These are phyloP conservation scores for Marmota monax DNA, from an alignment of 2,113 vertebrate species.

Conservation along the genomic window DNA sequence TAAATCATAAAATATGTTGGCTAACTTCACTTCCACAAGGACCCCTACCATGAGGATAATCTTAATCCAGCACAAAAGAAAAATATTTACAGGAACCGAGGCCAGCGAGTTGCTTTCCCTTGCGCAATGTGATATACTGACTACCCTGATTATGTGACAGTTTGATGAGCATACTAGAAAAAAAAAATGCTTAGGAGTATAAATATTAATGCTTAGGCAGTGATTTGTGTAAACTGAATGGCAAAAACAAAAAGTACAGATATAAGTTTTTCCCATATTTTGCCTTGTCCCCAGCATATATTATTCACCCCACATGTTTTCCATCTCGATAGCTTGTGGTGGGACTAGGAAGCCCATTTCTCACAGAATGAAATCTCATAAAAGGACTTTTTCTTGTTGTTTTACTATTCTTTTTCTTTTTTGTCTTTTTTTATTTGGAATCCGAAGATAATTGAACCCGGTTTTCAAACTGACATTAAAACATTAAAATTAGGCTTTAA, in stretches of 20 bases:
- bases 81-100: constrained; percentile 78
- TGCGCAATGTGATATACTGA: constrained; percentile 77
- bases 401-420: neutral
- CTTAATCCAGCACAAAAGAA: constrained; percentile 76
- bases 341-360: constrained; percentile 38
- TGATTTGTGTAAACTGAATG: constrained; percentile 80
- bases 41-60: constrained; percentile 67
- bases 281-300: constrained; percentile 56
- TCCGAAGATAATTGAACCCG: neutral
- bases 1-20: constrained; percentile 68
- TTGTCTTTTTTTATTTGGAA: neutral
- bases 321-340: neutral
- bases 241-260: constrained; percentile 81
- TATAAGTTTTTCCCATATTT: constrained; percentile 71
- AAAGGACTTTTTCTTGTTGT: neutral
- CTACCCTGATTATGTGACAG: constrained; percentile 77
- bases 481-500: constrained; percentile 42
- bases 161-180: constrained; percentile 77
- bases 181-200: constrained; percentile 69
- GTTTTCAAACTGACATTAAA: constrained; percentile 29
- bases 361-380: constrained; percentile 19
- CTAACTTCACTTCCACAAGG: constrained; percentile 62
- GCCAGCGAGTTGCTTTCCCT: constrained; percentile 58
- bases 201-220: constrained; percentile 82
- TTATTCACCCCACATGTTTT: constrained; percentile 59